Conservation (phyloP, 2,113 vertebrate species). For the Ammodytes marinus region DNA sequence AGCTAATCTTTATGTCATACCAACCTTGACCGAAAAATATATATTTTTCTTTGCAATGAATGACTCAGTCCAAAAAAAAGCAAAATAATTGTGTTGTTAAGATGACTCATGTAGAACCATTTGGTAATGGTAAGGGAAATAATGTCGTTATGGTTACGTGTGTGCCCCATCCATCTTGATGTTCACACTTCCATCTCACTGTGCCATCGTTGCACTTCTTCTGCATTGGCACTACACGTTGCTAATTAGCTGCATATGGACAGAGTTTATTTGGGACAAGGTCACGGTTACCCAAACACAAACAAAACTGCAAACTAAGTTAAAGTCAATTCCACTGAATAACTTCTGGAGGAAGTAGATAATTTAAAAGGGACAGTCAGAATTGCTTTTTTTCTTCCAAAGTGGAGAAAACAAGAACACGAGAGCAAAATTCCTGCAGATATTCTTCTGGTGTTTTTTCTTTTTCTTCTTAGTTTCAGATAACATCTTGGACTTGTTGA, state of each 20-base stretch:
- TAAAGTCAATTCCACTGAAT: neutral
- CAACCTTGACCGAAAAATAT: neutral
- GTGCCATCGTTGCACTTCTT: neutral
- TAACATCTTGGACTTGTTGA: neutral
- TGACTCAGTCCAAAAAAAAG: too few species aligned
- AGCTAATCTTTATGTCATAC: slow-evolving; percentile 9
- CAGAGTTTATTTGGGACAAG: neutral
- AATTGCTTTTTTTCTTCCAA: neutral
- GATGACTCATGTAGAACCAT: neutral
- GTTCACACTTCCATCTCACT: neutral
- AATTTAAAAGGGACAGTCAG: neutral
- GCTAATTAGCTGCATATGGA: slow-evolving; percentile 5
- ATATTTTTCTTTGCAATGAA: neutral
- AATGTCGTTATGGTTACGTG: neutral
- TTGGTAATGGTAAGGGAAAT: neutral
- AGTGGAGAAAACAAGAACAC: neutral
- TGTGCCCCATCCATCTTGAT: neutral
- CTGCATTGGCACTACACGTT: neutral
- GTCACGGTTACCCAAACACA: neutral
- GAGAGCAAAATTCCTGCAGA: neutral
- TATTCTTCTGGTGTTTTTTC: neutral
- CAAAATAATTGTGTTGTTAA: too few species aligned
- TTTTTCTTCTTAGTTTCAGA: neutral
- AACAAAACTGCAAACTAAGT: neutral
- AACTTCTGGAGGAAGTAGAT: neutral